Base-by-base conservation (phyloP, 1,140 invertebrate species). In the Mylabris phalerata region DNA sequence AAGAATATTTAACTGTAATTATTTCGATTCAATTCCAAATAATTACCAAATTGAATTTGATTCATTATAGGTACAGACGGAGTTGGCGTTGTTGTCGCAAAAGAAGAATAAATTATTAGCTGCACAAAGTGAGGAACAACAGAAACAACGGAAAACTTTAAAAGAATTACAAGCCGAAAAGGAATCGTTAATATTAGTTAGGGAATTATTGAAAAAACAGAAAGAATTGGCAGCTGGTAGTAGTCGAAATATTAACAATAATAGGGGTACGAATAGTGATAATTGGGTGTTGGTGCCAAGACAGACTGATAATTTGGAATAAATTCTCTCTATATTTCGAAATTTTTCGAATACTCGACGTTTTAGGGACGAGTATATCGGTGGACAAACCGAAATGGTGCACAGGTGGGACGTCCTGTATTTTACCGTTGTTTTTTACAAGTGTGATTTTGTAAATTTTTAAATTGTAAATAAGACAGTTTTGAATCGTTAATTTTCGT, bases 81-180 rank as follows among this genome's bases (percentile, higher is more conserved):
- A 90, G 73, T 79, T 90, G 50, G 83, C 83, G 2, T 82, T 85
- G 59, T 74, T 89, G 48, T 79, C 82, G 45, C 84, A 86, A 65
- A 78, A 82, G 62, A 88, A 84, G 71, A 79, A 82, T 62, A 79
- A 86, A 62, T 74, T 90, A 54, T 69, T 79, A 40, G 83, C 86
- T 61, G 81, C 83, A 64, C 76, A 87, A 61, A 82, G 41, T 4
- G 42, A 80, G 40, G 81, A 85, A 57, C 78, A 77, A 60, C 79
- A 86, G 62, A 79, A 83, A 67, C 79, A 82, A 65, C 77, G 79
- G 55, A 77, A 80, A 65, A 80, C 78, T 70, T 81, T 70, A 26
- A 71, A 72, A 54, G 76, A 84, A 63, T 76, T 90, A 27, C 80
- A 84, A 63, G 82, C 83, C 66, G 87, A 90, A 76, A 89, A 88